These are phyloP conservation scores for Oreochromis mossambicus DNA, from an alignment of 2,797 vertebrate genomes.

Conservation along the genomic window DNA sequence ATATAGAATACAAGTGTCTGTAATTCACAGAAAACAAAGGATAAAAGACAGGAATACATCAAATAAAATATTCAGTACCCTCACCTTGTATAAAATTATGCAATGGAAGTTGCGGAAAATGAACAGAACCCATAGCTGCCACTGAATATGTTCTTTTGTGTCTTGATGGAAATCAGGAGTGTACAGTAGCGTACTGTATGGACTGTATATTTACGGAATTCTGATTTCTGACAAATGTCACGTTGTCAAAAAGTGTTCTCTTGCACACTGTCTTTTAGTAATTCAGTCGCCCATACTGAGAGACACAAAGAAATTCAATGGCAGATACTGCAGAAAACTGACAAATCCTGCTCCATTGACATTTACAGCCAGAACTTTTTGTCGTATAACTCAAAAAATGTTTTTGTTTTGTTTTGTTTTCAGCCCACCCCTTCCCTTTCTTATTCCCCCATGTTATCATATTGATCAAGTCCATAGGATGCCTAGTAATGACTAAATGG, in stretches of 20 bases:
- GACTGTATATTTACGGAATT: not conserved
- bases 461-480: constrained; percentile 70
- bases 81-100: not conserved
- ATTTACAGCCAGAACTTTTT: constrained; percentile 26
- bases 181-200: not conserved
- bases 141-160: not conserved
- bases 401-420: constrained; percentile 7
- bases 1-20: not conserved
- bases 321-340: not conserved
- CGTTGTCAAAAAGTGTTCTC: not conserved
- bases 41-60: not conserved
- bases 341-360: constrained; percentile 11
- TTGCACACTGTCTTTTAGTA: not conserved
- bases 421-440: not conserved
- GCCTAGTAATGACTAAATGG: constrained; percentile 79
- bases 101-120: not conserved
- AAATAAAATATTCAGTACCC: not conserved
- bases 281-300: not conserved
- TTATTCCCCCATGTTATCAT: constrained; percentile 29
- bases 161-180: not conserved
- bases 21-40: constrained; percentile 6
- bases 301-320: not conserved
- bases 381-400: constrained; percentile 51
- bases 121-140: not conserved
- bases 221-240: not conserved